Percentiles rank a stretch among this genome's conserved stretches.
Evolutionary conservation across 1,140 invertebrate genomes (phyloP).

Genomic region (Lordiphosa mommai): DNA sequence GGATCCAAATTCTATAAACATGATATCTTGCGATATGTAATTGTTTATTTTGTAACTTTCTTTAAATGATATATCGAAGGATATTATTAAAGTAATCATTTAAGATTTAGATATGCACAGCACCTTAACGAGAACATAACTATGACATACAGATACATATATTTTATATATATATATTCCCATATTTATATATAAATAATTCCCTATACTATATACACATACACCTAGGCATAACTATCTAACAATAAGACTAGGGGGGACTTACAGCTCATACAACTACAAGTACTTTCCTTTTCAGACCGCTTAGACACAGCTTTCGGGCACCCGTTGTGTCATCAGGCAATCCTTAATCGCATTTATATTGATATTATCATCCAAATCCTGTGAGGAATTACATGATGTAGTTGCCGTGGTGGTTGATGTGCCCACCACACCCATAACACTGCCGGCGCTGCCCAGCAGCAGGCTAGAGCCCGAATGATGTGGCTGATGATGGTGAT

Average conservation of each 20-base stretch:
- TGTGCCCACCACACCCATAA: conserved; percentile 56
- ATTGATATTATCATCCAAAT: conserved; percentile 77
- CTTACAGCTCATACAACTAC: not conserved
- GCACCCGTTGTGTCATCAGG: conserved; percentile 78
- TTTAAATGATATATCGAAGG: conserved; percentile 24
- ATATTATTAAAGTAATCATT: conserved; percentile 25
- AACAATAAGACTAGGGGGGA: conserved; percentile 14
- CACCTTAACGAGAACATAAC: conserved; percentile 46
- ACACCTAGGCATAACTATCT: conserved; percentile 22
- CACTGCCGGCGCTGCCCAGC: conserved; percentile 61
- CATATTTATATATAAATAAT: not conserved
- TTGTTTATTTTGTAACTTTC: not conserved
- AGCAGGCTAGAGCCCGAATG: conserved; percentile 63
- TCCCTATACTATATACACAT: conserved; percentile 7
- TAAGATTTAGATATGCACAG: conserved; percentile 45
- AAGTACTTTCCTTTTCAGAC: not conserved
- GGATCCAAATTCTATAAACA: too few species aligned
- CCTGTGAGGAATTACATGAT: conserved; percentile 74
- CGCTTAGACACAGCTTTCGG: conserved; percentile 73
- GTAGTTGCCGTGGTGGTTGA: conserved; percentile 65
- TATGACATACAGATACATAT: conserved; percentile 9
- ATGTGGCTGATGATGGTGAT: conserved; percentile 36
- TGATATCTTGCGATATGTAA: conserved; percentile 9
- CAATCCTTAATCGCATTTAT: conserved; percentile 79
- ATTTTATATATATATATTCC: conserved; percentile 17